Evolutionary conservation across 2,113 vertebrate species (phyloP).

Genomic region (Pachyramphus minor): DNA sequence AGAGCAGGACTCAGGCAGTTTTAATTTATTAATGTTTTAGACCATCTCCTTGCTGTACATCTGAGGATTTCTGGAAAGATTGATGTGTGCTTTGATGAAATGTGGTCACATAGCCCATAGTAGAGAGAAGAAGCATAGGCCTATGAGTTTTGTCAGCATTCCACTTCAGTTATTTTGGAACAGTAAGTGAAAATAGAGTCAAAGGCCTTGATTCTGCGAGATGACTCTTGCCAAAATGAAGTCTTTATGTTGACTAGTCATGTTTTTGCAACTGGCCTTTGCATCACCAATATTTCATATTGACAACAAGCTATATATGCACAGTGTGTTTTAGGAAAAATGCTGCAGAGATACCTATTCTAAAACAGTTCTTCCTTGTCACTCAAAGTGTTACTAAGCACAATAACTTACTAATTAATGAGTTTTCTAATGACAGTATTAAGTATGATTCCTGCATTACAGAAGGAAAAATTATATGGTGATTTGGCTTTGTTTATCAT

Average conservation of each 20-base stretch:
- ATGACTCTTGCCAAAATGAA: neutral
- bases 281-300: neutral
- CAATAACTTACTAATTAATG: neutral
- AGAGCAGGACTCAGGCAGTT: neutral
- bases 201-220: neutral
- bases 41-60: neutral
- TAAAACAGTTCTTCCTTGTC: neutral
- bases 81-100: rapidly evolving
- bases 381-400: neutral
- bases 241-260: neutral
- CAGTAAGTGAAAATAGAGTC: neutral
- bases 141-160: neutral
- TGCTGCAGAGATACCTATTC: neutral
- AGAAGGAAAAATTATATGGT: neutral
- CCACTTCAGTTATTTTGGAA: neutral
- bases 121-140: neutral
- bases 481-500: neutral
- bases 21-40: neutral
- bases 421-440: neutral
- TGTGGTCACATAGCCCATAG: rapidly evolving
- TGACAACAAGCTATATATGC: neutral
- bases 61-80: neutral
- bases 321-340: neutral
- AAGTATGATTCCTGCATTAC: neutral
- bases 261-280: neutral